Conservation (phyloP, 2,888 invertebrate species). For the Brenthis ino region DNA sequence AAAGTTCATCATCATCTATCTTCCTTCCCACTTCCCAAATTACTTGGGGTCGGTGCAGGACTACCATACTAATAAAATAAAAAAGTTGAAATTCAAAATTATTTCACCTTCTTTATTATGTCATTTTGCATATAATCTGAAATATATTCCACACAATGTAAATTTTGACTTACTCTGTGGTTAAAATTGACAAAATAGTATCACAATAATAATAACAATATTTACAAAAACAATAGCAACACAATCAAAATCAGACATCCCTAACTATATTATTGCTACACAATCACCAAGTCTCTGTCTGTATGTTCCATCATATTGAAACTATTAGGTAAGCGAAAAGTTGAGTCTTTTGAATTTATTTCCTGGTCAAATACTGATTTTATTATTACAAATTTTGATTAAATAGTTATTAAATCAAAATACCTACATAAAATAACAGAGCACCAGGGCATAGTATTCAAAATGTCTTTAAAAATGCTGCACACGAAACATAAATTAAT, state of each 20-base stretch:
- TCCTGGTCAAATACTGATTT: not conserved
- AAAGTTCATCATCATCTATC: no score
- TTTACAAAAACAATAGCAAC: constrained; percentile 10
- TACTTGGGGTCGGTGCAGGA: no score
- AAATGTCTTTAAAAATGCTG: not conserved
- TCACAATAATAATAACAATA: constrained; percentile 9
- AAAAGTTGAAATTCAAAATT: no score
- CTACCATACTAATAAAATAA: no score
- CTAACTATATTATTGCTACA: not conserved
- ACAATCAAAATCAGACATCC: not conserved
- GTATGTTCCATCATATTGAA: not conserved
- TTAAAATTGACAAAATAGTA: not conserved
- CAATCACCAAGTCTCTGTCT: not conserved
- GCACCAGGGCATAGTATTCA: constrained; percentile 8
- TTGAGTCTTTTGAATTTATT: not conserved
- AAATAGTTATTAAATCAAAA: not conserved
- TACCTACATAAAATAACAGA: no score
- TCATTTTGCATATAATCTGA: no score
- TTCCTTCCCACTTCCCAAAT: no score
- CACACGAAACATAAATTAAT: constrained; percentile 7
- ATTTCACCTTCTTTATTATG: no score
- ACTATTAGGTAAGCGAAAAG: not conserved
- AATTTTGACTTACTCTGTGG: not conserved
- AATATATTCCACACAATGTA: not conserved
- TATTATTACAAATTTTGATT: not conserved